These are phyloP conservation scores for Gadopsis marmoratus DNA, from an alignment of 2,797 vertebrate genomes.

Conservation along the genomic window DNA sequence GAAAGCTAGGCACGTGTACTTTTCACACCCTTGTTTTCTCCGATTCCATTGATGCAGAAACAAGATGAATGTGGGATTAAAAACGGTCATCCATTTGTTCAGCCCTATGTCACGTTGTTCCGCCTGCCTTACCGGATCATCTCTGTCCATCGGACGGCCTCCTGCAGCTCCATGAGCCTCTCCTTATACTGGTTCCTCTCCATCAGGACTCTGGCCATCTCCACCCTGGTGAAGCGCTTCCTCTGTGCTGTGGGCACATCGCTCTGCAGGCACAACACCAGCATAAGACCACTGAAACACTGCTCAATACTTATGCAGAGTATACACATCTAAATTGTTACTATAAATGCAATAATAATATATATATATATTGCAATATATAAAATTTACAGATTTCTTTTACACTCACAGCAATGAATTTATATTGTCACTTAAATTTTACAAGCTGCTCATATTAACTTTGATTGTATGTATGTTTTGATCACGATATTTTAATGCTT, in stretches of 20 bases:
- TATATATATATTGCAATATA: no score
- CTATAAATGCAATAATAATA: no score
- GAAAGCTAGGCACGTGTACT: not conserved
- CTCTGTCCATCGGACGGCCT: constrained; percentile 97
- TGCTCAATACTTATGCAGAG: not conserved
- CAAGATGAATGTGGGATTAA: not conserved
- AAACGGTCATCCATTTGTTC: not conserved
- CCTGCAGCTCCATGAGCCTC: constrained; percentile 97
- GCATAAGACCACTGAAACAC: not conserved
- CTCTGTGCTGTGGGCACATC: constrained; percentile 96
- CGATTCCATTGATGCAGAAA: not conserved
- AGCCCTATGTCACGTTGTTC: not conserved
- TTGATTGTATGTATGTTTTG: no score
- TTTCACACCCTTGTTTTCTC: not conserved
- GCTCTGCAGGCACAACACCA: constrained; percentile 81
- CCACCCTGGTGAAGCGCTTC: constrained; percentile 95
- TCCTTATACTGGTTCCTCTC: constrained; percentile 99
- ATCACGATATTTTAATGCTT: no score
- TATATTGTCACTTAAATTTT: no score
- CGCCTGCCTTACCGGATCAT: constrained; percentile 91
- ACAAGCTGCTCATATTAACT: no score
- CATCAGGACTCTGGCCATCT: constrained; percentile 98
- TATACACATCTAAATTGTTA: not conserved
- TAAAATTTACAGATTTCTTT: no score
- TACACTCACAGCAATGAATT: no score